A percentile compares a stretch with the other conserved stretches of the same genome.
Conservation (phyloP, 2,113 vertebrate genomes). For the Xiphias gladius region DNA sequence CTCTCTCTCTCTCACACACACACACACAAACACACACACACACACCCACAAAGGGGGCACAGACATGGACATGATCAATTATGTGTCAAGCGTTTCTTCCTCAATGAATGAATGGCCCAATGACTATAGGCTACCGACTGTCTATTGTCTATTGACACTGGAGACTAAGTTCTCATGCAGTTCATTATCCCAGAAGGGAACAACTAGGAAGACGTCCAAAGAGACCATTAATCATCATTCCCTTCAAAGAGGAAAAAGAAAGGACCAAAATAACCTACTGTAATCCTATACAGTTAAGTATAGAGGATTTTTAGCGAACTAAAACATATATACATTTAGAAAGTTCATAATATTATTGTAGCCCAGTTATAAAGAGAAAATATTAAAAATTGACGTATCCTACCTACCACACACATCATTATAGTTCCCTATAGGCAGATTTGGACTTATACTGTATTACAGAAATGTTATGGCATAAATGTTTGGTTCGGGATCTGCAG, state of each 20-base stretch:
- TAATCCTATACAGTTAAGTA: constrained; percentile 54
- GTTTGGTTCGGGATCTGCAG: constrained; percentile 33
- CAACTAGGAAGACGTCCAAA: constrained; percentile 78
- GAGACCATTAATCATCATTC: constrained; percentile 82
- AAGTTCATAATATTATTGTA: constrained; percentile 23
- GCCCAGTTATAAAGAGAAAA: background rate
- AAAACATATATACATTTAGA: constrained; percentile 29
- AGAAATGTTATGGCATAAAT: constrained; percentile 29
- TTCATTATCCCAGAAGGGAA: constrained; percentile 81
- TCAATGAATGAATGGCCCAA: constrained; percentile 76
- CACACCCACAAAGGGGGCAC: constrained; percentile 77
- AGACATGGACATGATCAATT: constrained; percentile 85
- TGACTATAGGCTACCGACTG: constrained; percentile 80
- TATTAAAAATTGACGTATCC: constrained; percentile 16
- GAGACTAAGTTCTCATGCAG: constrained; percentile 83
- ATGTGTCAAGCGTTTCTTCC: constrained; percentile 83
- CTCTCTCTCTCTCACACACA: constrained; percentile 25
- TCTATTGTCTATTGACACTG: constrained; percentile 79
- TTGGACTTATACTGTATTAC: constrained; percentile 21
- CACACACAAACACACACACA: constrained; percentile 56
- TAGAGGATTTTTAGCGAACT: constrained; percentile 10
- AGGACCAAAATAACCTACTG: constrained; percentile 67
- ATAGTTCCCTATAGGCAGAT: background rate
- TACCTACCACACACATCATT: constrained; percentile 18
- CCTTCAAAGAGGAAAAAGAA: constrained; percentile 69